A percentile compares a stretch with the other conserved stretches of the same genome.
Evolutionary conservation across 2,113 vertebrate genomes (phyloP).

Genomic region (Mesocricetus auratus): DNA sequence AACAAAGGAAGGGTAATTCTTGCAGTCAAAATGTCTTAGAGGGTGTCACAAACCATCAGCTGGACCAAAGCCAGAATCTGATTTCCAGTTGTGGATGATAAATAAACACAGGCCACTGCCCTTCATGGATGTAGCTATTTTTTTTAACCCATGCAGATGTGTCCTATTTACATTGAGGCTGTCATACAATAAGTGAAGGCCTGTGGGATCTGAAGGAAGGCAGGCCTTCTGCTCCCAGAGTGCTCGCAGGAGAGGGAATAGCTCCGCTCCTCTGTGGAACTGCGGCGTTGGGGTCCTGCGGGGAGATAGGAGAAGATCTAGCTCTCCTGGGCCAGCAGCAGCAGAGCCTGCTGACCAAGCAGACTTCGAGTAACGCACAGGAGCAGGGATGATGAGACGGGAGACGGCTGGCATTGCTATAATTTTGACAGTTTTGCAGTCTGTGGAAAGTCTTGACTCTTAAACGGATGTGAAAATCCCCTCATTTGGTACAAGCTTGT

Average conservation of each 20-base stretch:
- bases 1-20: slow-evolving; percentile 33
- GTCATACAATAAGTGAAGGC: slow-evolving; percentile 78
- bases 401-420: neutral
- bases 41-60: slow-evolving; percentile 73
- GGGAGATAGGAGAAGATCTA: neutral
- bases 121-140: slow-evolving; percentile 69
- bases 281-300: neutral
- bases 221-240: slow-evolving; percentile 32
- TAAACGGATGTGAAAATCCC: slow-evolving; percentile 23
- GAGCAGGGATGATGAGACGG: slow-evolving; percentile 44
- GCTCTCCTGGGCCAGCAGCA: slow-evolving; percentile 57
- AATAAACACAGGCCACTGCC: slow-evolving; percentile 75
- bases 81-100: slow-evolving; percentile 77
- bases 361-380: slow-evolving; percentile 49
- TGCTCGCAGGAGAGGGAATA: slow-evolving; percentile 43
- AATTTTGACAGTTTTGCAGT: slow-evolving; percentile 35
- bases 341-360: slow-evolving; percentile 45
- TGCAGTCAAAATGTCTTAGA: slow-evolving; percentile 43
- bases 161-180: slow-evolving; percentile 81
- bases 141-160: slow-evolving; percentile 79
- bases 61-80: slow-evolving; percentile 75
- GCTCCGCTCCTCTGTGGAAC: neutral
- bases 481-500: slow-evolving; percentile 49
- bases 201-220: slow-evolving; percentile 72
- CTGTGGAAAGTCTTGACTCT: slow-evolving; percentile 40